These are phyloP conservation scores for Esox masquinongy DNA, from an alignment of 2,797 vertebrate genomes.

Conservation along the genomic window DNA sequence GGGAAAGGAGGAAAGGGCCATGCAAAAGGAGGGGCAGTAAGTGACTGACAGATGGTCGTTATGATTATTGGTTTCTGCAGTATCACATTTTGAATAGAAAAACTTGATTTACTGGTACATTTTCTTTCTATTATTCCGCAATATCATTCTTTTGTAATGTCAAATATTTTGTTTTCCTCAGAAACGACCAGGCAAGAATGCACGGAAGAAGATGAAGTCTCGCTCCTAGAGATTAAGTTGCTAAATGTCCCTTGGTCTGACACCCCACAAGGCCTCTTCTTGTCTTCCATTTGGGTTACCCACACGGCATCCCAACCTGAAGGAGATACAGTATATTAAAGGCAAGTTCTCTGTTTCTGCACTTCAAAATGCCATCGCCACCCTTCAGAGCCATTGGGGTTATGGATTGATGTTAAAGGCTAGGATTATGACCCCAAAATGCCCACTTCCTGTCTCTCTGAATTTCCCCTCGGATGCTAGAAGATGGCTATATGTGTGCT, in stretches of 20 bases:
- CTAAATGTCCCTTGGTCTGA: not conserved
- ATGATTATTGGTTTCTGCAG: not conserved
- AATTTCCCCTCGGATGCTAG: not conserved
- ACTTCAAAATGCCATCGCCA: not conserved
- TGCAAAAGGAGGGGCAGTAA: slow-evolving; percentile 66
- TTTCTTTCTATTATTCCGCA: not conserved
- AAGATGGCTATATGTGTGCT: not conserved
- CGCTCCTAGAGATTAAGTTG: slow-evolving; percentile 55
- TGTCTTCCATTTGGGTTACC: not conserved
- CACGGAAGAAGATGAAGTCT: slow-evolving; percentile 88
- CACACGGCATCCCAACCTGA: not conserved
- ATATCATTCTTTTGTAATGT: not conserved
- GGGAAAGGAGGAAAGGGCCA: slow-evolving; percentile 71
- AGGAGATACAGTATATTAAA: slow-evolving; percentile 6
- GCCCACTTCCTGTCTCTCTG: not conserved
- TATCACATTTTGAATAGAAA: not conserved
- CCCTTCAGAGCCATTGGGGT: slow-evolving; percentile 2
- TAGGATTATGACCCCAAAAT: not conserved
- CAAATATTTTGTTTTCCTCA: slow-evolving; percentile 52
- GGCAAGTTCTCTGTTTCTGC: slow-evolving; percentile 11
- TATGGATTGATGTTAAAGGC: slow-evolving; percentile 14
- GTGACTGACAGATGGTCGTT: slow-evolving; percentile 35
- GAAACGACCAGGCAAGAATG: slow-evolving; percentile 93
- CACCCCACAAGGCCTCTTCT: too few relatives aligned
- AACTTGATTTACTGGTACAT: not conserved